A percentile compares a stretch with the other conserved stretches of the same genome.
Conservation (phyloP, 2,888 invertebrate species). For the Lacanobia wlatinum region DNA sequence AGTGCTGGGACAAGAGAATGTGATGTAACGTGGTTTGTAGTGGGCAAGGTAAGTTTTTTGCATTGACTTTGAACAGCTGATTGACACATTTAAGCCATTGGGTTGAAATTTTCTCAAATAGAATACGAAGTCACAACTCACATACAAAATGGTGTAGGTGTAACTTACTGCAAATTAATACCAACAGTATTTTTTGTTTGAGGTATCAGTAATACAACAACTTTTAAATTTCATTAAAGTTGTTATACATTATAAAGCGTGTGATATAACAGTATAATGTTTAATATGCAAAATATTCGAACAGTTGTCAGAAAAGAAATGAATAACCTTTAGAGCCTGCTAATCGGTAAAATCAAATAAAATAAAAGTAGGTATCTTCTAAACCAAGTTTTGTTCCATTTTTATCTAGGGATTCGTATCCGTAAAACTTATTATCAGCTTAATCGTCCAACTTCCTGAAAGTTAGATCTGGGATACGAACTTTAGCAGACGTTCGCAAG, state of each 20-base stretch:
- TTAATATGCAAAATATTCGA: too few species aligned
- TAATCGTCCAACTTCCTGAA: conserved; percentile 50
- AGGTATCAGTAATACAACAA: too few species aligned
- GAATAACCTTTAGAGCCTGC: background rate
- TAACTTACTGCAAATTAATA: too few species aligned
- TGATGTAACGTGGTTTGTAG: conserved; percentile 8
- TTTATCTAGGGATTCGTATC: conserved; percentile 17
- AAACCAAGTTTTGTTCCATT: conserved; percentile 18
- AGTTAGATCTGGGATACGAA: conserved; percentile 47
- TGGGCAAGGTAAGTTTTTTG: background rate
- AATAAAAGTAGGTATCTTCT: background rate
- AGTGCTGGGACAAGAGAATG: conserved; percentile 22
- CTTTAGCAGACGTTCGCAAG: conserved; percentile 37
- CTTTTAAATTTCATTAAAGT: too few species aligned
- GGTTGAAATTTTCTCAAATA: too few species aligned
- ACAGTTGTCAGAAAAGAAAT: too few species aligned
- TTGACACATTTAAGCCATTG: background rate
- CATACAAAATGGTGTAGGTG: too few species aligned
- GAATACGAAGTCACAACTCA: too few species aligned
- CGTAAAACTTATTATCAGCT: conserved; percentile 47
- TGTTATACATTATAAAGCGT: too few species aligned
- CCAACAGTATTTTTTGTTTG: too few species aligned
- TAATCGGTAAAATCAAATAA: too few species aligned
- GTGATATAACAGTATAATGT: too few species aligned
- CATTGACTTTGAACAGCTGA: background rate